Base-by-base conservation (phyloP, 2,797 vertebrate genomes). In the Pelodytes ibericus region DNA sequence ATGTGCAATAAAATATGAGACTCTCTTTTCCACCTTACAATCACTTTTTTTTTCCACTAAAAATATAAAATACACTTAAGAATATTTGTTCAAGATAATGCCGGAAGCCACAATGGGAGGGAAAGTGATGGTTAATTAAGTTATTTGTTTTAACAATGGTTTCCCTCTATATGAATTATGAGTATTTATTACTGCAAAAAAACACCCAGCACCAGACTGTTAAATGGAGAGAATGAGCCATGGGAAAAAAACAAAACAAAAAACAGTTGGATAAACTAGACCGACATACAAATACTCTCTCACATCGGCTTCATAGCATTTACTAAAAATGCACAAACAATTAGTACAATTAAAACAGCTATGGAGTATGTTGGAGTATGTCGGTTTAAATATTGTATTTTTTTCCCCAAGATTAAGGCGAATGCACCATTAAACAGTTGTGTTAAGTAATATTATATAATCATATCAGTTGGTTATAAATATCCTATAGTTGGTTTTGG, bases 1-100 rank as follows among this genome's bases (percentile, higher is more conserved):
- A 72, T 67, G 76, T 78, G 76, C 76, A 78, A 73, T 78, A 72
- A 67, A 67, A 78, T 71, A 72, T 66, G 29, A 67, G 64, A 72
- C 25, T 59, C 57, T 58, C 74, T 78, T n/a, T 67, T 72, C 44
- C 56, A 67, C 70, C 70, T 15, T 72, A 78, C 74, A 78, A 78
- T 68, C 76, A 78, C 70, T 61, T 61, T 59, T 69, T 69, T 61
- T 61, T 59, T 69, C 63, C 77, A 79, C 77, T 79, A 69, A n/a
- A 68, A 59, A 68, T 68, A 68, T 7, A 6, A 53, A 53, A 66
- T 36, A 74, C 15, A 68, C 44, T 63, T 70, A 39, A 36, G 29
- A 57, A 58, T 61, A 76, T 47, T 57, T 44, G 31, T 27, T 44
- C 9, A 20, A 20, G 31, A 36, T 22, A n/a, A 60, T n/a, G 22